Base-by-base conservation (phyloP, 1,140 invertebrate species). In the Bombus superbus region DNA sequence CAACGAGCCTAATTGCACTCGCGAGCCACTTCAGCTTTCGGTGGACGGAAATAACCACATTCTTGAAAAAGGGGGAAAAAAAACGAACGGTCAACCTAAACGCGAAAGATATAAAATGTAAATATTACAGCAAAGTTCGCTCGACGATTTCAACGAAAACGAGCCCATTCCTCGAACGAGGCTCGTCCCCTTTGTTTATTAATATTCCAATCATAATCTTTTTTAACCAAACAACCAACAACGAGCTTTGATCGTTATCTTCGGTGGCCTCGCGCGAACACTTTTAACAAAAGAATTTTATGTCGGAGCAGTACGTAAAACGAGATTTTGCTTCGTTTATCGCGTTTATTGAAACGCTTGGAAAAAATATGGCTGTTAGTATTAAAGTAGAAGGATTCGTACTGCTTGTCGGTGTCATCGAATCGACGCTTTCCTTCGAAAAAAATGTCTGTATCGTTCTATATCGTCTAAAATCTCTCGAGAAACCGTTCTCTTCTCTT, bases 1-100 rank as follows among this genome's bases (percentile, higher is more conserved):
- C 81, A 77, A 77, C 73, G 42, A 66, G 40, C 71, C 81, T 83
- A 83, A 83, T 83, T 83, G 75, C 81, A n/a, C 74, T 47, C 40
- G 35, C 25, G 42, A 40, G 32, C 57, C 71, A 44, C 47, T 59
- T 38, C 62, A 66, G 73, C 42, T 47, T 76, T 35, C 35, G 81
- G 57, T 53, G 28, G 44, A 83, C 40, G 59, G 81, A 38, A 68
- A 68, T 66, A 66, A 68, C 59, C 25, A 53, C 32, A 32, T 83
- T 62, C 62, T 73, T n/a, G 13, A 72, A 25, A 35, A 25, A 25
- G 11, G 6, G 40, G 35, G 28, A 40, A n/a, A 44, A 1, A 40
- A 35, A 25, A 32, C 8, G 6, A 13, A 3, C 25, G 15, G 25
- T 15, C 25, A 2, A 4, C 10, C 10, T 42, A 25, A 25, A 15